A percentile compares a stretch with the other conserved stretches of the same genome.
Evolutionary conservation across 2,888 invertebrate species (phyloP).

Genomic region (Caenorhabditis virilis): DNA sequence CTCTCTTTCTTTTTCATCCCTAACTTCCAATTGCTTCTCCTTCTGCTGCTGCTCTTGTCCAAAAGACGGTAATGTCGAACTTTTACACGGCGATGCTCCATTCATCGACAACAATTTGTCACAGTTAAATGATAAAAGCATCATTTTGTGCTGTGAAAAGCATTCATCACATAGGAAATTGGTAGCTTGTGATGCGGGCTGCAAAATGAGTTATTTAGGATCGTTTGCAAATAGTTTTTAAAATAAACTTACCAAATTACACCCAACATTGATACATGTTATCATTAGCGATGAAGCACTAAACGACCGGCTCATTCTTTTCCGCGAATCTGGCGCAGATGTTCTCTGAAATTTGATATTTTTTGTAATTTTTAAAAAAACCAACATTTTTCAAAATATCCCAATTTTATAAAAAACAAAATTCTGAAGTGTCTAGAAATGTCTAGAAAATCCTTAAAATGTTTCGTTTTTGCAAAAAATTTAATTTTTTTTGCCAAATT

Average conservation of each 20-base stretch:
- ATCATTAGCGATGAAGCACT: constrained; percentile 59
- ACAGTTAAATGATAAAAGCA: constrained; percentile 46
- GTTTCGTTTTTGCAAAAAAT: too few species aligned
- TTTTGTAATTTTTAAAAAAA: constrained; percentile 1
- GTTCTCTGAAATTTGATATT: constrained; percentile 2
- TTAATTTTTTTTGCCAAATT: too few species aligned
- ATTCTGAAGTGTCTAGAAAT: too few species aligned
- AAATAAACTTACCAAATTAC: constrained; percentile 45
- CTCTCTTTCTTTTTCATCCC: neutral
- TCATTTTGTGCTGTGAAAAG: constrained; percentile 60
- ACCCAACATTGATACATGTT: constrained; percentile 62
- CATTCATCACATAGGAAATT: constrained; percentile 66
- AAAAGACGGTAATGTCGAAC: constrained; percentile 34
- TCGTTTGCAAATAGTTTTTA: constrained; percentile 5
- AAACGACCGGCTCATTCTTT: constrained; percentile 64
- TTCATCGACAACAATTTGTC: constrained; percentile 26
- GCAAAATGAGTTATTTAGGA: constrained; percentile 14
- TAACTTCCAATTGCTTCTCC: constrained; percentile 17
- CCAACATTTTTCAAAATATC: too few species aligned
- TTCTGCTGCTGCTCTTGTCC: constrained; percentile 14
- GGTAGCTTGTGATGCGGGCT: constrained; percentile 62
- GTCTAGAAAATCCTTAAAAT: too few species aligned
- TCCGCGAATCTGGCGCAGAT: constrained; percentile 36
- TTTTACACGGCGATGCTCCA: constrained; percentile 18
- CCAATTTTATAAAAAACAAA: neutral